These are phyloP conservation scores for Octomys mimax DNA, from an alignment of 2,797 vertebrate genomes.

Conservation along the genomic window DNA sequence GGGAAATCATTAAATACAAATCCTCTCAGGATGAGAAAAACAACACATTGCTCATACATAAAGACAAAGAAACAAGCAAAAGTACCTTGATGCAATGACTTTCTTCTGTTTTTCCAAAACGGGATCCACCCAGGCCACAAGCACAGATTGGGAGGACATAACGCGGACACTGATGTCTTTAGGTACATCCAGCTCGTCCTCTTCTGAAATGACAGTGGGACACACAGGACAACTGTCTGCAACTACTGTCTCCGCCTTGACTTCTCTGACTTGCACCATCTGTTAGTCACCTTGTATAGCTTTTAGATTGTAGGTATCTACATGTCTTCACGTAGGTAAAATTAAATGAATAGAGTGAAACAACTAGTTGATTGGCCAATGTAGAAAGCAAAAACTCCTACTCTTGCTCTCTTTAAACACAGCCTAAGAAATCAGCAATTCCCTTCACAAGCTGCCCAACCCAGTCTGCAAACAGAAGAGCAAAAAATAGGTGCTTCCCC, in stretches of 20 bases:
- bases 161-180: constrained; percentile 96
- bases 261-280: not conserved
- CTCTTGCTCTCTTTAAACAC: not conserved
- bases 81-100: constrained; percentile 86
- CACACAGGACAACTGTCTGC: not conserved
- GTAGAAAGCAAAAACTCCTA: not conserved
- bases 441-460: not conserved
- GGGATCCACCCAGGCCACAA: constrained; percentile 97
- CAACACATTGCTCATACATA: not conserved
- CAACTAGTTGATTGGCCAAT: not conserved
- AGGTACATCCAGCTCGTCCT: constrained; percentile 92
- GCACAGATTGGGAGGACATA: constrained; percentile 97
- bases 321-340: not conserved
- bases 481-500: not conserved
- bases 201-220: constrained; percentile 90
- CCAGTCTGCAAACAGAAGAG: not conserved
- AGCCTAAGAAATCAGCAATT: not conserved
- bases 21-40: not conserved
- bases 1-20: not conserved
- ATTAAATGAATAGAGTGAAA: not conserved
- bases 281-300: not conserved
- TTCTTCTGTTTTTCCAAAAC: constrained; percentile 93
- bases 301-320: not conserved
- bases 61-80: not conserved
- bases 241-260: not conserved